Percentiles rank a stretch among this genome's conserved stretches.
Conservation (phyloP, 2,113 vertebrate species). For the Anoplopoma fimbria region DNA sequence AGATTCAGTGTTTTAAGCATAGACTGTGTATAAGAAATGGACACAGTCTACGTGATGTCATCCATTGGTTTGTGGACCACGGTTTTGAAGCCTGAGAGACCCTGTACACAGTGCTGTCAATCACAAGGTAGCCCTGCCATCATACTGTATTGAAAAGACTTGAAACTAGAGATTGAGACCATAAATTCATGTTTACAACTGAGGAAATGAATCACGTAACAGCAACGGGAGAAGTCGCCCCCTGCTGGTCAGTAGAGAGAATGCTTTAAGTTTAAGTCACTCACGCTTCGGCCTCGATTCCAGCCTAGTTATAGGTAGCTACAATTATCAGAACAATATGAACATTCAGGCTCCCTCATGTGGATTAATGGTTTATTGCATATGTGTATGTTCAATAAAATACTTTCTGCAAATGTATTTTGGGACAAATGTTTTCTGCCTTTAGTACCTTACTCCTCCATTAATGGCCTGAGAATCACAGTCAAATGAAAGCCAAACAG, state of each 20-base stretch:
- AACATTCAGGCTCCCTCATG: too few species aligned
- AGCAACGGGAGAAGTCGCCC: too few species aligned
- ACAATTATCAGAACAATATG: too few species aligned
- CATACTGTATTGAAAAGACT: background rate
- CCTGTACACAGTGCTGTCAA: too few species aligned
- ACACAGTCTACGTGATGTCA: too few species aligned
- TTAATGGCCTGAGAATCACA: constrained; percentile 9
- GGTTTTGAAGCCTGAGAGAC: too few species aligned
- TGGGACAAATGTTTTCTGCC: background rate
- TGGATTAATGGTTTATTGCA: too few species aligned
- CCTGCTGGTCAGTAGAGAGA: too few species aligned
- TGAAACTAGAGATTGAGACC: background rate
- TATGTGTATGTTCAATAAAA: background rate
- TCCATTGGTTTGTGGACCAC: background rate
- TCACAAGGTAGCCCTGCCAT: too few species aligned
- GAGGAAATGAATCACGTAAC: background rate
- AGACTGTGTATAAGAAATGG: background rate
- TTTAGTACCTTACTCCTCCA: background rate
- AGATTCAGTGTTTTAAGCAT: background rate
- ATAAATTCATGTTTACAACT: background rate
- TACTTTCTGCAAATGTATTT: background rate
- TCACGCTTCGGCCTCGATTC: too few species aligned
- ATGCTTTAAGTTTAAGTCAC: too few species aligned
- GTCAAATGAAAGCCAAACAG: constrained; percentile 24
- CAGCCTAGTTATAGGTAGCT: too few species aligned